These are phyloP conservation scores for Cheilosia variabilis DNA, from an alignment of 2,888 invertebrate species.

Conservation along the genomic window DNA sequence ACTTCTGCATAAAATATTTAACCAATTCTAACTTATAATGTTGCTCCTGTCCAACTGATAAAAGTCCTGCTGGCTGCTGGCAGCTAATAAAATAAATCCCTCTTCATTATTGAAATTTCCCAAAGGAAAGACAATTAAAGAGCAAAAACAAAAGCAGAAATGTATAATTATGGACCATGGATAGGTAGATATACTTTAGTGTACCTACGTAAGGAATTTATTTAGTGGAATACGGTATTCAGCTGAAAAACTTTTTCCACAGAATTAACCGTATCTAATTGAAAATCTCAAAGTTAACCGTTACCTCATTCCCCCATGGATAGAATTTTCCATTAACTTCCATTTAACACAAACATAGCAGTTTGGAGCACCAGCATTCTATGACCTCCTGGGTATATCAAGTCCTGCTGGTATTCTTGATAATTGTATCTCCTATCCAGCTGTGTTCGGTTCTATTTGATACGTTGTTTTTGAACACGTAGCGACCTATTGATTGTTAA, in stretches of 20 bases:
- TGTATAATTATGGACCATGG: neutral
- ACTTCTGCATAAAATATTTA: no score
- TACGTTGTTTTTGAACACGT: neutral
- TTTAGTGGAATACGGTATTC: slow-evolving; percentile 20
- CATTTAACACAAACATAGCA: neutral
- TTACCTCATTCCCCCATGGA: slow-evolving; percentile 8
- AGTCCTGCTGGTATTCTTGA: slow-evolving; percentile 22
- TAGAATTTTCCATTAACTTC: neutral
- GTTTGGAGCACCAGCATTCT: neutral
- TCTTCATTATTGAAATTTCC: no score
- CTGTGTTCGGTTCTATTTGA: slow-evolving; percentile 3
- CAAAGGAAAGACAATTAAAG: neutral
- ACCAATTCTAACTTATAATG: no score
- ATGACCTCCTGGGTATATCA: neutral
- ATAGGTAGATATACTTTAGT: neutral
- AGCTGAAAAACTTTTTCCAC: slow-evolving; percentile 1
- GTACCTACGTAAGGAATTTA: neutral
- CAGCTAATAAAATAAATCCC: no score
- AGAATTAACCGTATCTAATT: slow-evolving; percentile 7
- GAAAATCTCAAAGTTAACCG: slow-evolving; percentile 8
- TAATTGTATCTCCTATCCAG: slow-evolving; percentile 18
- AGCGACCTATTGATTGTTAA: no score
- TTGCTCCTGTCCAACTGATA: no score
- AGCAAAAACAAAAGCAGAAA: neutral
- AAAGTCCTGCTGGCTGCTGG: no score